Evolutionary conservation across 2,113 vertebrate genomes (phyloP).

Genomic region (Potamarius usumacintae): DNA sequence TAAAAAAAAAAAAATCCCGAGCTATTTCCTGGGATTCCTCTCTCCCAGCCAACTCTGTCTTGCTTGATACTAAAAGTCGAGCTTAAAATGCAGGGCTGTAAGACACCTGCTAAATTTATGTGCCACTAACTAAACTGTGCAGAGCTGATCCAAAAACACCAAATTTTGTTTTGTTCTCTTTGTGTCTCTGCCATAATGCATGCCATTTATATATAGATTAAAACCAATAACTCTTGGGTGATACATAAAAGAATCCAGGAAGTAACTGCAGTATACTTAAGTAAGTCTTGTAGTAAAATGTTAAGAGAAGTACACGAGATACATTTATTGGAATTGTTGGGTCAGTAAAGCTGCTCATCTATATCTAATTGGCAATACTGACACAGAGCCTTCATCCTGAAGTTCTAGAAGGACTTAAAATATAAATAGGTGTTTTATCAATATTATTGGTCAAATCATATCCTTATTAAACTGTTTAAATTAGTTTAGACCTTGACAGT

Average conservation of each 20-base stretch:
- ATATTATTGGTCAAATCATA: slow-evolving; percentile 56
- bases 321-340: neutral
- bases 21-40: slow-evolving; percentile 28
- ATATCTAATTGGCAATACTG: neutral
- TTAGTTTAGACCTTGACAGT: slow-evolving; percentile 4
- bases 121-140: neutral
- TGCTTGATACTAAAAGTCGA: neutral
- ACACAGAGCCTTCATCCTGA: neutral
- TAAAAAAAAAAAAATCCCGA: slow-evolving; percentile 4
- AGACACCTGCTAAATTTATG: slow-evolving; percentile 37
- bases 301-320: neutral
- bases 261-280: neutral
- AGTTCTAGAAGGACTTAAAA: neutral
- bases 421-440: neutral
- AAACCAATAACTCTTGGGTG: neutral
- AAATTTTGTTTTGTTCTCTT: neutral
- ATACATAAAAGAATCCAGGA: neutral
- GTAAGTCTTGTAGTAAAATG: neutral
- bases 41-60: neutral
- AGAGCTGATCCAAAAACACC: neutral
- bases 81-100: slow-evolving; percentile 22
- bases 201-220: neutral
- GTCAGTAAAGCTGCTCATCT: neutral
- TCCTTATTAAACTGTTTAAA: slow-evolving; percentile 9
- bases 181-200: neutral